Base-by-base conservation (phyloP, 92 coral and sea anemone genomes). In the Porites evermanni region DNA sequence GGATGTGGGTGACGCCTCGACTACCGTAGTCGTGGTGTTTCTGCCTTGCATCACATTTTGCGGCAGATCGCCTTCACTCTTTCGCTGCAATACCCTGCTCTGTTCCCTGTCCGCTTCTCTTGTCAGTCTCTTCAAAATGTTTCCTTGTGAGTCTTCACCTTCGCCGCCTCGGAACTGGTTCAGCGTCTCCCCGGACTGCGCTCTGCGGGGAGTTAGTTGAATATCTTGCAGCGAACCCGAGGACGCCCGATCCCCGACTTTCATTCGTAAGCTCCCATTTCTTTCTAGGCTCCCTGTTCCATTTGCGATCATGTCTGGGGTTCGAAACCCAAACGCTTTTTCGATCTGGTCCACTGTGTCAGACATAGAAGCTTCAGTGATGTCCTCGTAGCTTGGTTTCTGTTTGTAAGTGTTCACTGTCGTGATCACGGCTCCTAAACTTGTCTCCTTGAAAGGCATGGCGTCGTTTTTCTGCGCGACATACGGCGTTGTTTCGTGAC, bases 271-370 rank as follows among this genome's bases (percentile, higher is more conserved):
- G 50, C 87, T 90, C 13, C 90, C 68, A 51, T 88, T 59, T 16
- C 95, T 70, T 54, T 94, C 90, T 60, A 88, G 75, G 9, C 88
- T 82, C 38, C 88, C 70, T 38, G 72, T 91, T 44, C 96, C 94
- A 9, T 93, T 85, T 9, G 88, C 94, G n/a, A 87, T 77, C 86
- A 81, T 84, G 58, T 88, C 79, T 5, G 98, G 94, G 0, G 96
- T 76, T 59, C 91, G 92, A 53, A 94, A 94, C 12, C 96, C 99
- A 80, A 97, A 97, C 2, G 99, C 99, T 63, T 82, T 92, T 72
- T 97, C 99, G 53, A 97, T 97, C 89, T 97, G 98, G 67, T 95
- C 98, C 79, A 97, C 95, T 19, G 98, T 97, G 54, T 97, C 98
- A 5, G 99, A 96, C 97, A 97, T 83, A 69, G 96, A 92, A 2